Evolutionary conservation across 2,113 vertebrate genomes (phyloP), one percentile per base, ranked within the genome.

Genomic region (western clawed frog (Xenopus tropicalis)): DNA sequence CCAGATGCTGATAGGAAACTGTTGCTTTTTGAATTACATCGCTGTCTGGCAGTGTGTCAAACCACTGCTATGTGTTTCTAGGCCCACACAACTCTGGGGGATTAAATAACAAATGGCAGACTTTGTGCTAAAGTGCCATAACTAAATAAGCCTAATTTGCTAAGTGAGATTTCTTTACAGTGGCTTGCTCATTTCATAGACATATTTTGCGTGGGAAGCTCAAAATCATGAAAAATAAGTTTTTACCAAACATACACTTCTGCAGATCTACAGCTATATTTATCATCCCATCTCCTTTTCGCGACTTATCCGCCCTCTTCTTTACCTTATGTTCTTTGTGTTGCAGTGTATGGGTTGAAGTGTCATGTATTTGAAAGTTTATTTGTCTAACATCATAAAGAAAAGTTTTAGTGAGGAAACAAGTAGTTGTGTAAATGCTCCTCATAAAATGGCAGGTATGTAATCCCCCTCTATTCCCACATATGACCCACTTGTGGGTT

Each of bases 131-230:
- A 12, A 57, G 14, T 21, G 21, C 58, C 22, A 14, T 46, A 70
- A 61, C 21, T 59, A 24, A 59, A 37, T 42, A 29, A 58, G 13
- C 6, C 67, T 58, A n/a, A 51, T 43, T 58, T 59, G 57, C 57
- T 59, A 23, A 59, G 20, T 23, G 12, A 16, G 57, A 23, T 59
- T 58, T 69, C 54, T 52, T 58, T 29, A 10, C 19, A 52, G 52
- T 11, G 22, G 65, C 54, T 25, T 43, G 25, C 21, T 59, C 57
- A 59, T 22, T 69, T 69, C 25, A 21, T 37, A 58, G 67, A 69
- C 67, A 69, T 57, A 69, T 69, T 69, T 54, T 58, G 25, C 48
- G 67, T 69, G 54, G 67, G 67, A 56, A 42, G 54, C n/a, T 21
- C 13, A 52, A 58, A 69, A 58, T 29, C 20, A 22, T 59, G 20